Base-by-base conservation (phyloP, 2,888 invertebrate genomes). In the Cryptops parisi region DNA sequence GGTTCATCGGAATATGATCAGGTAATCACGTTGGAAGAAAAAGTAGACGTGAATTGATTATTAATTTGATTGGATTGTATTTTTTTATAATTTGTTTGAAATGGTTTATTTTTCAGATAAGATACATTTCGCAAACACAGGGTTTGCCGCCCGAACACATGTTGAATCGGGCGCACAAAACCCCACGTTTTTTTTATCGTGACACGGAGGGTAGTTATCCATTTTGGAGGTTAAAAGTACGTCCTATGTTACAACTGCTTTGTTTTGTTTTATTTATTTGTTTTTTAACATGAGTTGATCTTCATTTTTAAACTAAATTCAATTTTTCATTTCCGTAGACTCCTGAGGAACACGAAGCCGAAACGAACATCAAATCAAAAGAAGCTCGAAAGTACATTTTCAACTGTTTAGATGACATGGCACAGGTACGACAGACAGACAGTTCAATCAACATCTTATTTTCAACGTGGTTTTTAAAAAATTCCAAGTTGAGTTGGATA, bases 381-480 rank as follows among this genome's bases (percentile, higher is more conserved):
- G 98, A 99, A 75, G 97, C 97, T 3, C 76, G 98, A 65, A 98
- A 99, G 72, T 99, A 98, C 71, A 96, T 98, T 64, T 98, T 99
- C 73, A 97, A 97, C 74, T 94, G 94, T 72, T 77, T 99, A 62
- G 98, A 99, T 68, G 98, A 98, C 70, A 97, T 99, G 69, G 91
- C 65, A 22, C 67, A 68, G 58, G 60, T 60, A 47, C 5, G 17
- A 33, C n/a, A n/a, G n/a, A n/a, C n/a, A 38, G n/a, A 38, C 12
- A 38, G n/a, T 38, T 12, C n/a, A 38, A 38, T 38, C 38, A 15
- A 15, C 12, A 38, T n/a, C 38, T n/a, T n/a, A 15, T 38, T 38
- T 38, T 38, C n/a, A n/a, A 38, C 38, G 38, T n/a, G n/a, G 38
- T n/a, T n/a, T n/a, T n/a, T n/a, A n/a, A n/a, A n/a, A n/a, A n/a